Evolutionary conservation across 2,888 invertebrate species (phyloP).

Genomic region (Theodoxus fluviatilis): DNA sequence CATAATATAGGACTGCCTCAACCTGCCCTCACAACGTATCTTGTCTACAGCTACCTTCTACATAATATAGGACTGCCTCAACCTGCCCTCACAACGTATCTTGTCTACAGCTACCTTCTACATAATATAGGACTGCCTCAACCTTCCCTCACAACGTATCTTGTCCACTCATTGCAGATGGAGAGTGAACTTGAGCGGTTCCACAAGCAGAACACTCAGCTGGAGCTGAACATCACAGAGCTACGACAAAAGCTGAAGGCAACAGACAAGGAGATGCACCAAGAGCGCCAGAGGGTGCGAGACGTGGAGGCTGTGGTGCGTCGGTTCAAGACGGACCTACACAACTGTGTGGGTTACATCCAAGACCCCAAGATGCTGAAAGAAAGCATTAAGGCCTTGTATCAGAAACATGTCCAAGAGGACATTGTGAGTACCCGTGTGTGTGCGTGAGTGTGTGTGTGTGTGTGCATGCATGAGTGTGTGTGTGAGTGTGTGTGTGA

Average conservation of each 20-base stretch:
- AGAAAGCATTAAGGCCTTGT: slow-evolving; percentile 67
- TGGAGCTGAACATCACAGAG: slow-evolving; percentile 79
- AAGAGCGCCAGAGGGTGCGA: slow-evolving; percentile 69
- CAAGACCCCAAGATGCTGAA: slow-evolving; percentile 77
- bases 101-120: too few species aligned
- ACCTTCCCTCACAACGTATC: background rate
- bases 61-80: too few species aligned
- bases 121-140: too few species aligned
- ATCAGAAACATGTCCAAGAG: slow-evolving; percentile 66
- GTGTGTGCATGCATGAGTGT: too few species aligned
- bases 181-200: slow-evolving; percentile 82
- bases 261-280: slow-evolving; percentile 76
- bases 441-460: too few species aligned
- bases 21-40: too few species aligned
- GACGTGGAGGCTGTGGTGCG: slow-evolving; percentile 70
- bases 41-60: too few species aligned
- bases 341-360: slow-evolving; percentile 79
- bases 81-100: too few species aligned
- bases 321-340: slow-evolving; percentile 82
- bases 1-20: too few species aligned
- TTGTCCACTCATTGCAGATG: slow-evolving; percentile 72
- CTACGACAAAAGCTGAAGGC: slow-evolving; percentile 79
- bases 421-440: slow-evolving; percentile 61
- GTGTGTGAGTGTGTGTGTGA: too few species aligned
- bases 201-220: slow-evolving; percentile 76